Base-by-base conservation (phyloP, 1,140 invertebrate genomes). In the Marisa cornuarietis region DNA sequence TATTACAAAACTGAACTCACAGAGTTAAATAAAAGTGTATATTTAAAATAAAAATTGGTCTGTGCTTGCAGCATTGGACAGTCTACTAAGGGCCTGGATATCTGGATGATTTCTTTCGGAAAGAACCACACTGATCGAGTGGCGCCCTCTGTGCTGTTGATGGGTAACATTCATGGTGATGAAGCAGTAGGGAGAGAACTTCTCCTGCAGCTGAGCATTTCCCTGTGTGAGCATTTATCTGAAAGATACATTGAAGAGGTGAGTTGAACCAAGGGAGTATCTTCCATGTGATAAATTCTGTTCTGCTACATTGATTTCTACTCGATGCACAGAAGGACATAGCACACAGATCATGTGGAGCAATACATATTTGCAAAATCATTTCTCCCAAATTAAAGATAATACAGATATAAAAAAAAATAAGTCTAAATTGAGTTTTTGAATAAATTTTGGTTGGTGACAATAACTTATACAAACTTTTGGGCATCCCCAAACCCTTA, bases 21-120 rank as follows among this genome's bases (percentile, higher is more conserved):
- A 58, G 16, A 14, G 4, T 58, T 58, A 14, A 18, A 58, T 58
- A 11, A 14, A 58, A 18, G 11, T 14, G 54, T 18, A 9, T 58
- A 9, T 58, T 18, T 14, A 58, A 58, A 58, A 58, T n/a, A 58
- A 58, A 58, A 11, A 2, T 58, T 58, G 54, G 54, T 58, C 54
- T 58, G 54, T 58, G 11, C 54, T 66, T 72, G 52, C 63, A 89
- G 88, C 68, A 79, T 89, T 62, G 88, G 88, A 11, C 84, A 87
- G 74, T 80, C 83, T 22, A 78, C 81, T 8, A 18, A 87, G 89
- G 95, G 95, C 81, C 93, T 95, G 31, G 96, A 98, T 87, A 92
- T 98, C 18, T 98, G 96, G 96, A 96, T 98, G 69, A 94, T 98
- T 94, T 95, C 97, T 62, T 94, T 98, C 42, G 96, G 96, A 0